phyloP scores from a whole-genome alignment of 2,797 vertebrate species.

The Notamacropus eugenii region DNA sequence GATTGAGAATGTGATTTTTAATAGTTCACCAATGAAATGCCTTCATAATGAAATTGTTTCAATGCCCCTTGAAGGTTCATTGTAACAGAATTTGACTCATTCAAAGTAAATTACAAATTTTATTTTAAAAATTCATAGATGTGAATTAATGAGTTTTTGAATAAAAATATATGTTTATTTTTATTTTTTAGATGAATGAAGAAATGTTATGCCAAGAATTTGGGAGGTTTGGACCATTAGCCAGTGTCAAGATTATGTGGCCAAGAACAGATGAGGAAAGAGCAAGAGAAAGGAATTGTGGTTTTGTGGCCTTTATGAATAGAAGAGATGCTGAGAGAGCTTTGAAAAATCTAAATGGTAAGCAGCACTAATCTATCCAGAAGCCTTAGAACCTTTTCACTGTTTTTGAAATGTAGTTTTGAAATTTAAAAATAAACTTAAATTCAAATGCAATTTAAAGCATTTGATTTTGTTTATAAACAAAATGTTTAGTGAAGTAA shows the following conservation, averaged over 20 bases:
- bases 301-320: constrained; percentile 99
- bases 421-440: background rate
- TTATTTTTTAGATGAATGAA: constrained; percentile 94
- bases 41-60: constrained; percentile 43
- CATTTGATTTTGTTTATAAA: background rate
- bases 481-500: constrained; percentile 18
- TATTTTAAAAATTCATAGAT: constrained; percentile 16
- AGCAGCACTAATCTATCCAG: constrained; percentile 19
- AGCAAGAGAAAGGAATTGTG: constrained; percentile 98
- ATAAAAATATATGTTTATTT: background rate
- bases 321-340: constrained; percentile 99
- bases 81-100: constrained; percentile 13
- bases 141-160: background rate
- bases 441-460: background rate
- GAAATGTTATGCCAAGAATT: constrained; percentile 99
- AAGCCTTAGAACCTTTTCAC: constrained; percentile 42
- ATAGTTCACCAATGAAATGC: background rate
- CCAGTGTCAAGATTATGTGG: constrained; percentile 99
- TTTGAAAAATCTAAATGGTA: constrained; percentile 98
- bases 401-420: constrained; percentile 24
- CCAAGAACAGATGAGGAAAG: constrained; percentile 98
- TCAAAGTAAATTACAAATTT: constrained; percentile 7
- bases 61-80: background rate
- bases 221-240: constrained; percentile 97
- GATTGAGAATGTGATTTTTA: background rate